Percentiles rank a stretch among this genome's conserved stretches.
Evolutionary conservation across 2,888 invertebrate species (phyloP).

Genomic region (Cephus nigrinus): DNA sequence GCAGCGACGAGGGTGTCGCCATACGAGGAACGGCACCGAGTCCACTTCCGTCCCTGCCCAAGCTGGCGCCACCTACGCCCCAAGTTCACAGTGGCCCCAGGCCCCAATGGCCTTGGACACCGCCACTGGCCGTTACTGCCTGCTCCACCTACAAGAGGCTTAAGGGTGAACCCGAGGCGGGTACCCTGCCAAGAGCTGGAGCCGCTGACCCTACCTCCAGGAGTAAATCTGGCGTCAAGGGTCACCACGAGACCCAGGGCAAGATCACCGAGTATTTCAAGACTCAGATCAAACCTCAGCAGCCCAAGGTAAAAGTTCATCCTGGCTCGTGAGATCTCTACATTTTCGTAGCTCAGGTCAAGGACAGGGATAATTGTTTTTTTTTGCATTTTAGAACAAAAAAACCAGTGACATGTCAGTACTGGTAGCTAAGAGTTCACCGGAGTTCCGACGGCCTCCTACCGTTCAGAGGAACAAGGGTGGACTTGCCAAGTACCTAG

Average conservation of each 20-base stretch:
- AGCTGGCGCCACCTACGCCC: slow-evolving; percentile 54
- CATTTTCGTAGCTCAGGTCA: background rate
- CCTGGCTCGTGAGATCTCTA: background rate
- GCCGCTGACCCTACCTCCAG: slow-evolving; percentile 56
- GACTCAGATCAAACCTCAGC: slow-evolving; percentile 81
- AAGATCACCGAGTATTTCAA: slow-evolving; percentile 89
- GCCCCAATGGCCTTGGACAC: slow-evolving; percentile 65
- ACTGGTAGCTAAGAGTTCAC: slow-evolving; percentile 55
- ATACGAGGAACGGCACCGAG: slow-evolving; percentile 52
- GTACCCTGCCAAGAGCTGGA: slow-evolving; percentile 55
- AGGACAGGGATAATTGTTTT: background rate
- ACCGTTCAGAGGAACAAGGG: slow-evolving; percentile 60
- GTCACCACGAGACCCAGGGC: slow-evolving; percentile 70
- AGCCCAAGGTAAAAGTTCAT: slow-evolving; percentile 40
- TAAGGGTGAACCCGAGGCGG: slow-evolving; percentile 61
- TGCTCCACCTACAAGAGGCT: slow-evolving; percentile 61
- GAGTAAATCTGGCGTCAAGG: slow-evolving; percentile 37
- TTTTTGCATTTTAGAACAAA: background rate
- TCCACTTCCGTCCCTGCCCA: slow-evolving; percentile 52
- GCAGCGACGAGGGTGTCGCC: slow-evolving; percentile 70
- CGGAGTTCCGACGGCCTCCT: slow-evolving; percentile 61
- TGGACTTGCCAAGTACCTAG: slow-evolving; percentile 58
- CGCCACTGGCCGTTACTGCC: slow-evolving; percentile 59
- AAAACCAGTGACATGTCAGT: slow-evolving; percentile 52
- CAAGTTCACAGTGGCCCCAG: slow-evolving; percentile 55